Evolutionary conservation across 2,113 vertebrate species (phyloP).

Genomic region (Rhinolophus sinicus): DNA sequence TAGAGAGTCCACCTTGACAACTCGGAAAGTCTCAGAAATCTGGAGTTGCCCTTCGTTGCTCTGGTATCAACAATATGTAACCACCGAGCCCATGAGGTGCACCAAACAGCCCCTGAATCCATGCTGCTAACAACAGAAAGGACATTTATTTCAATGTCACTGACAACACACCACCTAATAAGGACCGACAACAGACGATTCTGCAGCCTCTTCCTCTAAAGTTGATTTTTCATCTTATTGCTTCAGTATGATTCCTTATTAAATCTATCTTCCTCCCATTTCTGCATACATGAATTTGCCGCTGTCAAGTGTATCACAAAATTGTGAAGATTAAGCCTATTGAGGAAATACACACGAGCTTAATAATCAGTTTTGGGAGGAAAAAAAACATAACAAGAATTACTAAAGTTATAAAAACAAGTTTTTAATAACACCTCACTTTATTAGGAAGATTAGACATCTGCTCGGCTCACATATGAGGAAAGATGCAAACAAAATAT

Average conservation of each 20-base stretch:
- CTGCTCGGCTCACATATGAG: neutral
- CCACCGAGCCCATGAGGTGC: neutral
- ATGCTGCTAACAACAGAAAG: neutral
- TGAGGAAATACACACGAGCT: neutral
- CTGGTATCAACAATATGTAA: neutral
- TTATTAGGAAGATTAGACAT: neutral
- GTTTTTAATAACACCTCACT: neutral
- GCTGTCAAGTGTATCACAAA: neutral
- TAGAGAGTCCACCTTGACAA: too few relatives aligned
- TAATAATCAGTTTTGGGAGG: neutral
- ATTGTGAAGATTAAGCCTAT: neutral
- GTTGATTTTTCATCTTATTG: neutral
- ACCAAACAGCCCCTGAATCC: neutral
- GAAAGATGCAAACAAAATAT: neutral
- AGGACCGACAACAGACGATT: neutral
- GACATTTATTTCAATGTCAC: neutral
- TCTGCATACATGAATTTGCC: neutral
- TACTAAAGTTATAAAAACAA: slow-evolving; percentile 11
- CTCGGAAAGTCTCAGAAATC: neutral
- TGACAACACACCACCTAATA: neutral
- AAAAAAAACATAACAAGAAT: neutral
- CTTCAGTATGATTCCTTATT: neutral
- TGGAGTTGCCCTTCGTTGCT: neutral
- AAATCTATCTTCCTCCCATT: neutral
- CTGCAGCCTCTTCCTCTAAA: neutral